Conservation (phyloP, 64 coral and sea anemone genomes). For the Anthopleura sola region DNA sequence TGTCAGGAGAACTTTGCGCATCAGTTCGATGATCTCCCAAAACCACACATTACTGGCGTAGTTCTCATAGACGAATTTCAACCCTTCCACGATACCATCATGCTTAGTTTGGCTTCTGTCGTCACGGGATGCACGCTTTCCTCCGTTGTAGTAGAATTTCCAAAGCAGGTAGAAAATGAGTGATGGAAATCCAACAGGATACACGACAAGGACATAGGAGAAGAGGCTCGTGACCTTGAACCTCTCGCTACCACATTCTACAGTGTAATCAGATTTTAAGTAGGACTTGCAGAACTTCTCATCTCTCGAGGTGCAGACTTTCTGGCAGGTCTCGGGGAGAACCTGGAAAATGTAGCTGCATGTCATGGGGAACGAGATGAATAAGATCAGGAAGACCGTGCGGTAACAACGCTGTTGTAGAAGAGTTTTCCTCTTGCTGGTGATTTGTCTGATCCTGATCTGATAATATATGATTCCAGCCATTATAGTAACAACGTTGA, state of each 20-base stretch:
- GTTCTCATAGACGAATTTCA: slow-evolving; percentile 61
- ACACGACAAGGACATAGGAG: slow-evolving; percentile 7
- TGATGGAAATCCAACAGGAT: neutral
- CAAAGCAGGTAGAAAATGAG: slow-evolving; percentile 11
- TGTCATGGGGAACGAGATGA: slow-evolving; percentile 29
- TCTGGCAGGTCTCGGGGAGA: slow-evolving; percentile 40
- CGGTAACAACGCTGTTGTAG: slow-evolving; percentile 15
- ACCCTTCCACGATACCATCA: slow-evolving; percentile 4
- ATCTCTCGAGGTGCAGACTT: slow-evolving; percentile 19
- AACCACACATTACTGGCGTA: slow-evolving; percentile 39
- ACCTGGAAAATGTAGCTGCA: slow-evolving; percentile 19
- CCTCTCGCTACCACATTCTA: neutral
- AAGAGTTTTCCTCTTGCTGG: neutral
- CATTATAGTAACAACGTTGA: slow-evolving; percentile 1
- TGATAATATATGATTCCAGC: slow-evolving; percentile 18
- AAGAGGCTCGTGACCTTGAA: neutral
- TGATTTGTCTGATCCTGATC: neutral
- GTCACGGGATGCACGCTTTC: neutral
- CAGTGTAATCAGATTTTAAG: slow-evolving; percentile 32
- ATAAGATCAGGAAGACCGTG: slow-evolving; percentile 29
- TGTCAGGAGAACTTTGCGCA: slow-evolving; percentile 52
- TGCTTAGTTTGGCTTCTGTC: neutral
- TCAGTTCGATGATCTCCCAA: slow-evolving; percentile 56
- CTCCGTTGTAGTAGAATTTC: neutral
- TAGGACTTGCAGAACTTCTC: slow-evolving; percentile 15